These are phyloP conservation scores for Rutilus rutilus DNA, from an alignment of 2,113 vertebrate genomes.

Conservation along the genomic window DNA sequence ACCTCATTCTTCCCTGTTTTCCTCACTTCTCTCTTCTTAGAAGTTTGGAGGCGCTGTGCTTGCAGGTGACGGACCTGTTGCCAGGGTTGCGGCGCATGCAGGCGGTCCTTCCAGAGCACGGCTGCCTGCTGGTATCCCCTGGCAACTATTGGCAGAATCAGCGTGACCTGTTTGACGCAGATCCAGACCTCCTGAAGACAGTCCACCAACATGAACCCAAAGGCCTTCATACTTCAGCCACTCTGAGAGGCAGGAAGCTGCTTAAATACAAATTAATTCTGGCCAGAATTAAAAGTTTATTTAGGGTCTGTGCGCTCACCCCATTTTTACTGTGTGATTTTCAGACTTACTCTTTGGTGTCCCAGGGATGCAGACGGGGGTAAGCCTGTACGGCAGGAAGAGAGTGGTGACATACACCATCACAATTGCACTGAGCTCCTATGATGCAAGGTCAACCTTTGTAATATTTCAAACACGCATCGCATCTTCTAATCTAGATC, in stretches of 20 bases:
- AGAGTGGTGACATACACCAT: conserved; percentile 89
- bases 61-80: conserved; percentile 92
- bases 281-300: not conserved
- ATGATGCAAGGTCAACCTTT: conserved; percentile 84
- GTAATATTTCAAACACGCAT: not conserved
- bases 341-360: conserved; percentile 93
- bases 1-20: not conserved
- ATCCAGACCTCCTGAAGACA: conserved; percentile 91
- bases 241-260: conserved; percentile 83
- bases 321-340: conserved; percentile 40
- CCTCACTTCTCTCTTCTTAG: conserved; percentile 51
- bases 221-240: conserved; percentile 92
- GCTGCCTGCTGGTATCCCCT: conserved; percentile 92
- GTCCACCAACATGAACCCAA: conserved; percentile 96
- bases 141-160: conserved; percentile 99
- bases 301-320: not conserved
- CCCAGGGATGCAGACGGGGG: conserved; percentile 88
- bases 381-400: conserved; percentile 85
- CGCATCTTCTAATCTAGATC: not conserved
- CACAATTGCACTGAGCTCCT: conserved; percentile 86
- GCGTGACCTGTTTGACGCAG: conserved; percentile 86
- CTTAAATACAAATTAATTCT: not conserved
- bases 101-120: conserved; percentile 89
- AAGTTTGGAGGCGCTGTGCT: conserved; percentile 90
- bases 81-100: conserved; percentile 88